Evolutionary conservation across 2,797 vertebrate species (phyloP).

Genomic region (Syngnathus rostellatus): DNA sequence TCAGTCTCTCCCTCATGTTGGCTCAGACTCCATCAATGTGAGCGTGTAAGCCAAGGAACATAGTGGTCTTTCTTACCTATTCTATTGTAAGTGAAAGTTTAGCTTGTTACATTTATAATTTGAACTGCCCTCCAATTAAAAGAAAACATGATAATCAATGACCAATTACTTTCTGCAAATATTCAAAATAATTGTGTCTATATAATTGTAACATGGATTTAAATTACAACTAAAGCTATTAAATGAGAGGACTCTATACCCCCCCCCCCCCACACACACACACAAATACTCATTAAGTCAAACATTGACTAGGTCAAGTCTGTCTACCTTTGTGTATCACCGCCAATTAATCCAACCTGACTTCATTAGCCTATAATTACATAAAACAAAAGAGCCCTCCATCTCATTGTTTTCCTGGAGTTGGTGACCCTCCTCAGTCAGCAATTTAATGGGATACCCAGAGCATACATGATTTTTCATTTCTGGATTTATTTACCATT

Average conservation of each 20-base stretch:
- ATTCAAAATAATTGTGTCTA: constrained; percentile 22
- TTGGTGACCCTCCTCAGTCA: constrained; percentile 28
- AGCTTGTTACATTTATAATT: constrained; percentile 8
- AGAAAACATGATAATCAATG: constrained; percentile 6
- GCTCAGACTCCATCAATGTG: constrained; percentile 36
- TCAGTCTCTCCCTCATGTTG: constrained; percentile 55
- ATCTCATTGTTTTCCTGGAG: constrained; percentile 13
- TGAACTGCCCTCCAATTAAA: constrained; percentile 12
- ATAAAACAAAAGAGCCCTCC: constrained; percentile 28
- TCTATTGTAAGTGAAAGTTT: neutral
- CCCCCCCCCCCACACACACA: no score
- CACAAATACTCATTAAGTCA: constrained; percentile 49
- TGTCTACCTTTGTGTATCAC: constrained; percentile 35
- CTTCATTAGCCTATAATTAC: constrained; percentile 20
- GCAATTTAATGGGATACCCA: constrained; percentile 26
- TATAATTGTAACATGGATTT: constrained; percentile 9
- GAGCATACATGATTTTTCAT: constrained; percentile 26
- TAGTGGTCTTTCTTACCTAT: constrained; percentile 13
- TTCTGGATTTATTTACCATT: neutral
- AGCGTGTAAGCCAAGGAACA: constrained; percentile 29
- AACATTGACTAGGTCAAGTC: constrained; percentile 36
- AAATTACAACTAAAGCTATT: constrained; percentile 5
- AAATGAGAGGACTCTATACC: neutral
- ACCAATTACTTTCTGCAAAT: constrained; percentile 5
- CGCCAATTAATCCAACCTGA: constrained; percentile 15